Evolutionary conservation across 2,888 invertebrate genomes (phyloP).

Genomic region (Endotricha flammealis): DNA sequence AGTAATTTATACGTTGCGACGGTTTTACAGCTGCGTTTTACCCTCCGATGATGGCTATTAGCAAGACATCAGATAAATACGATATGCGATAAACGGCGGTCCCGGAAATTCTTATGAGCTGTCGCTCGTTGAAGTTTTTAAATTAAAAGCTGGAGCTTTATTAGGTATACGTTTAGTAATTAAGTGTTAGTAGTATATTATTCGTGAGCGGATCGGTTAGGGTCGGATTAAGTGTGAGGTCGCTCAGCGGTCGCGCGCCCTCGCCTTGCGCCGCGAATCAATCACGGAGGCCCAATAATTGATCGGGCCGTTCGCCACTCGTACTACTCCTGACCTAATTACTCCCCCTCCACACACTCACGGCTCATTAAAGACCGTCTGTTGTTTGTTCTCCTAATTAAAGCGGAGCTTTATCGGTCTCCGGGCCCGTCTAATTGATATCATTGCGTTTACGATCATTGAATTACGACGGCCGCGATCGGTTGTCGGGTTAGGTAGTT

Average conservation of each 20-base stretch:
- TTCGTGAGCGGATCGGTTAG: slow-evolving; percentile 8
- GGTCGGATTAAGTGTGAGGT: slow-evolving; percentile 36
- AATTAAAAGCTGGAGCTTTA: slow-evolving; percentile 16
- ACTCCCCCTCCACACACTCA: slow-evolving; percentile 69
- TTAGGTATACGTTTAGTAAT: slow-evolving; percentile 5
- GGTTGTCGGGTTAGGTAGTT: slow-evolving; percentile 64
- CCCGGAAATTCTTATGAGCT: slow-evolving; percentile 51
- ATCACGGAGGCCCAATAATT: slow-evolving; percentile 69
- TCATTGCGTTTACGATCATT: slow-evolving; percentile 77
- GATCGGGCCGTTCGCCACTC: slow-evolving; percentile 47
- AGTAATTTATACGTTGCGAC: slow-evolving; percentile 61
- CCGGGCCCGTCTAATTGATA: slow-evolving; percentile 73
- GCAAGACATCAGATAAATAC: slow-evolving; percentile 64
- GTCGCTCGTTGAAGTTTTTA: slow-evolving; percentile 28
- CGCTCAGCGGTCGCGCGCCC: slow-evolving; percentile 23
- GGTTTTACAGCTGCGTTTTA: slow-evolving; percentile 63
- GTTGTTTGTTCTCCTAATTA: slow-evolving; percentile 78
- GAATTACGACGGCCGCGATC: slow-evolving; percentile 71
- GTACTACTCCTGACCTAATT: slow-evolving; percentile 56
- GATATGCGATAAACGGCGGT: slow-evolving; percentile 41
- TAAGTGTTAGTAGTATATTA: slow-evolving; percentile 9
- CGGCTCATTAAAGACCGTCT: slow-evolving; percentile 75
- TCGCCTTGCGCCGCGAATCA: slow-evolving; percentile 44
- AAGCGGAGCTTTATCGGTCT: slow-evolving; percentile 75
- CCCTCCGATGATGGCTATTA: slow-evolving; percentile 66